Evolutionary conservation across 1,140 invertebrate genomes (phyloP).

Genomic region (Hestina assimilis): DNA sequence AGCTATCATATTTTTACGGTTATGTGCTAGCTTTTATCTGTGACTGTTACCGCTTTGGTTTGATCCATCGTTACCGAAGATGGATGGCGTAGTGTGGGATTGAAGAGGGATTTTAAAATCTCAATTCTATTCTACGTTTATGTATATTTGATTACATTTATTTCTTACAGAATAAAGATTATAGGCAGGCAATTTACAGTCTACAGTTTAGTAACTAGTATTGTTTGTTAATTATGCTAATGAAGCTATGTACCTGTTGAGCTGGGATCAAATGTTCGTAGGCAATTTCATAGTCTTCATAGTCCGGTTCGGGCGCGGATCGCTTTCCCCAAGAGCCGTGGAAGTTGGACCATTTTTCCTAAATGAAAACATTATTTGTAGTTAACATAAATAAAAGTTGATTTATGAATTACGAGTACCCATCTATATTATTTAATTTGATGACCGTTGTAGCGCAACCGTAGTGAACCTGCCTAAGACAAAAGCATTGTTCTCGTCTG

Average conservation of each 20-base stretch:
- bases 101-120: slow-evolving; percentile 1
- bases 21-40: not conserved
- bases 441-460: no score
- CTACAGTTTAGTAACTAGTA: not conserved
- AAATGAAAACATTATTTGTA: not conserved
- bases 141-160: no score
- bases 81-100: not conserved
- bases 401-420: no score
- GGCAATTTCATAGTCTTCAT: slow-evolving; percentile 65
- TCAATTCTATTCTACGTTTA: no score
- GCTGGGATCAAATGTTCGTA: slow-evolving; percentile 47
- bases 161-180: no score
- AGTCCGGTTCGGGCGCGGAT: slow-evolving; percentile 79
- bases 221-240: not conserved
- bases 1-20: not conserved
- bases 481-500: no score
- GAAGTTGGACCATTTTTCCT: slow-evolving; percentile 80
- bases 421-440: no score
- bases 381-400: no score
- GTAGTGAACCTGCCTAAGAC: no score
- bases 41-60: not conserved
- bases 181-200: no score
- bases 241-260: slow-evolving; percentile 43
- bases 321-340: slow-evolving; percentile 83
- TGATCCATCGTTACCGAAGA: not conserved